These are phyloP conservation scores for western clawed frog (Xenopus tropicalis) DNA, from an alignment of 2,113 vertebrate genomes.

Conservation along the genomic window UCB_Xtro_10.0 CM004449.2:106840001-106840500, in stretches of 20 bases:
- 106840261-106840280: slow-evolving; percentile 24
- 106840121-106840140: too few relatives aligned
- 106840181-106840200: too few relatives aligned
- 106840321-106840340: slow-evolving; percentile 97
- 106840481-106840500: slow-evolving; percentile 99
- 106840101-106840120: too few relatives aligned
- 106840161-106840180: background rate
- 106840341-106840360: slow-evolving; percentile 98
- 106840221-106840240: slow-evolving; percentile 1
- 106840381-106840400: slow-evolving; percentile 98
- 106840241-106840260: slow-evolving; percentile 1
- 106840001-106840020: too few relatives aligned
- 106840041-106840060: too few relatives aligned
- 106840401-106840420: slow-evolving; percentile 99
- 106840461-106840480: slow-evolving; percentile 98
- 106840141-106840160: background rate
- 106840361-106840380: slow-evolving; percentile 97
- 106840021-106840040: too few relatives aligned
- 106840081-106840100: too few relatives aligned
- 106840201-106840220: background rate
- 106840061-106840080: too few relatives aligned
- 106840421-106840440: slow-evolving; percentile 99
- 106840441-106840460: slow-evolving; percentile 99
- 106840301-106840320: slow-evolving; percentile 95
- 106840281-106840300: slow-evolving; percentile 65